phyloP scores from a whole-genome alignment of 1,140 invertebrate genomes.

The Vanessa atalanta region DNA sequence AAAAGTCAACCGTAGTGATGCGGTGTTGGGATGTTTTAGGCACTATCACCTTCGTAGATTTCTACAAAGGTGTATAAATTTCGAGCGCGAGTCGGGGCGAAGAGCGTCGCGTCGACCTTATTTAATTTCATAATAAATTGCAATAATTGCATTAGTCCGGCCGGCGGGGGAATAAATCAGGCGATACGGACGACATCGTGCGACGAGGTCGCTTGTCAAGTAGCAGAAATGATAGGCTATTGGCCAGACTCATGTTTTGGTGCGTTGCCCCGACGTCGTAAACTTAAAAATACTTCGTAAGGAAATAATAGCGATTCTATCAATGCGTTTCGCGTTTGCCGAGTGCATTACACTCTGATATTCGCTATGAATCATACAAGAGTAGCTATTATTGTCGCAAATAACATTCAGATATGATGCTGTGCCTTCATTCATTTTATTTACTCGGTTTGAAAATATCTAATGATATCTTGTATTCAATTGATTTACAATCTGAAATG shows the following conservation, averaged over 20 bases:
- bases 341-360: slow-evolving; percentile 50
- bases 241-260: slow-evolving; percentile 48
- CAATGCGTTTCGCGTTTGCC: slow-evolving; percentile 47
- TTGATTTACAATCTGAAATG: neutral
- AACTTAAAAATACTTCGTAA: slow-evolving; percentile 47
- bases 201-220: slow-evolving; percentile 50
- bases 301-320: slow-evolving; percentile 56
- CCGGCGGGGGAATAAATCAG: slow-evolving; percentile 67
- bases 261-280: slow-evolving; percentile 51
- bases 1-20: slow-evolving; percentile 61
- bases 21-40: slow-evolving; percentile 49
- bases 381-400: slow-evolving; percentile 44
- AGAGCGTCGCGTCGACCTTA: slow-evolving; percentile 67
- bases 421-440: slow-evolving; percentile 8
- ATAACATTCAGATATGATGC: slow-evolving; percentile 33
- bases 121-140: slow-evolving; percentile 80
- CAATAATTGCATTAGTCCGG: slow-evolving; percentile 76
- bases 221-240: slow-evolving; percentile 49
- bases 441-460: slow-evolving; percentile 23
- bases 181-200: slow-evolving; percentile 51
- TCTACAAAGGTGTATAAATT: slow-evolving; percentile 75
- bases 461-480: slow-evolving; percentile 6
- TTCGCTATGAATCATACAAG: slow-evolving; percentile 45
- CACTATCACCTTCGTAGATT: slow-evolving; percentile 54
- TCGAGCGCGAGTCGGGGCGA: slow-evolving; percentile 49